A percentile compares a stretch with the other conserved stretches of the same genome.
phyloP scores from a whole-genome alignment of 2,113 vertebrate species.

The Oryzias melastigma region DNA sequence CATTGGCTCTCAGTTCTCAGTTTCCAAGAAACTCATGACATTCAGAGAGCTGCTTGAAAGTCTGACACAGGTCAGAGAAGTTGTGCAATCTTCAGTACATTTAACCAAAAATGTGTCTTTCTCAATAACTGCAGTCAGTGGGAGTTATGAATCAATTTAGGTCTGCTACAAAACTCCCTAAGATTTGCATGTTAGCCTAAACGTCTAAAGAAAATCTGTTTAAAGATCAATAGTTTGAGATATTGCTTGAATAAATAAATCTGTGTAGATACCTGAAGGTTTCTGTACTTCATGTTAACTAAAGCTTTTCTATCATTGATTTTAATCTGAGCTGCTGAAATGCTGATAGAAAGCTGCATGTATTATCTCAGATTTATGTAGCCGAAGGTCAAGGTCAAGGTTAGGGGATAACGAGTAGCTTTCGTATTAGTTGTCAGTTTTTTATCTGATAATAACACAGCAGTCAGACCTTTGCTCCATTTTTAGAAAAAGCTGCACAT shows the following conservation, averaged over 20 bases:
- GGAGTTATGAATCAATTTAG: background rate
- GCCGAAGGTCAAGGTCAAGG: slow-evolving; percentile 30
- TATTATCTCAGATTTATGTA: slow-evolving; percentile 2
- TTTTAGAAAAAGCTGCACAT: background rate
- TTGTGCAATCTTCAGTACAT: background rate
- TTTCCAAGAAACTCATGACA: background rate
- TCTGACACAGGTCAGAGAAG: slow-evolving; percentile 1
- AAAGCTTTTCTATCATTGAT: background rate
- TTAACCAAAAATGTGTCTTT: slow-evolving; percentile 2
- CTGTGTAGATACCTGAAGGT: too few relatives aligned
- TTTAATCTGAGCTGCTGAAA: slow-evolving; percentile 2
- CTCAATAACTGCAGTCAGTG: background rate
- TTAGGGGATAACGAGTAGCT: slow-evolving; percentile 5
- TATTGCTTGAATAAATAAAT: too few relatives aligned
- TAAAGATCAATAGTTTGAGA: too few relatives aligned
- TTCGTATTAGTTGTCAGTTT: slow-evolving; percentile 8
- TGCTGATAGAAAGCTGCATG: slow-evolving; percentile 22
- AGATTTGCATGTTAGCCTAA: too few relatives aligned
- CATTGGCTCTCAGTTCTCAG: background rate
- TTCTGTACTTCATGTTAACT: too few relatives aligned
- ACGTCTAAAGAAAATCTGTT: too few relatives aligned
- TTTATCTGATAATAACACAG: slow-evolving; percentile 16
- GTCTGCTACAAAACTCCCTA: too few relatives aligned
- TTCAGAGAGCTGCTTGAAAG: background rate
- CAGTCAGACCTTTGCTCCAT: slow-evolving; percentile 6